These are phyloP conservation scores for Cepphus grylle DNA, from an alignment of 2,113 vertebrate genomes.

Conservation along the genomic window DNA sequence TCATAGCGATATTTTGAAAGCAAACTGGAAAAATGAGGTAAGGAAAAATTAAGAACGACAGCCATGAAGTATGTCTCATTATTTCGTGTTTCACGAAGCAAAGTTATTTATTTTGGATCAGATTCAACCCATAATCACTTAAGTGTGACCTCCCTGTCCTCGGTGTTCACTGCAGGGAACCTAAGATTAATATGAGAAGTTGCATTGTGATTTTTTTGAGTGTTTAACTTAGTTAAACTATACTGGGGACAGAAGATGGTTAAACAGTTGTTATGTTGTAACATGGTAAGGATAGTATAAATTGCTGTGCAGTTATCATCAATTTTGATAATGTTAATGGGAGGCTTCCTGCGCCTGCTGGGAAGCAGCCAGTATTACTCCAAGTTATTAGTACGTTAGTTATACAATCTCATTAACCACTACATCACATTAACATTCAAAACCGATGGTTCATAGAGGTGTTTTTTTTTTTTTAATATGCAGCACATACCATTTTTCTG, in stretches of 20 bases:
- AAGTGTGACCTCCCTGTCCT: not conserved
- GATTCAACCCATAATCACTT: not conserved
- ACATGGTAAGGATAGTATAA: not conserved
- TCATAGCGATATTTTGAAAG: not conserved
- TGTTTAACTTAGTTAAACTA: not conserved
- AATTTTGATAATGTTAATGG: conserved; percentile 26
- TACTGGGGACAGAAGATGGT: not conserved
- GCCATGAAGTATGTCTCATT: not conserved
- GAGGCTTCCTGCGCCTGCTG: conserved; percentile 13
- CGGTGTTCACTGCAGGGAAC: not conserved
- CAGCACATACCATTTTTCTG: not conserved
- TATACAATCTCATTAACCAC: conserved; percentile 36
- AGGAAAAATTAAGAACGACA: not conserved
- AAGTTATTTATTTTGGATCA: conserved; percentile 25
- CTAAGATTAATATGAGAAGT: not conserved
- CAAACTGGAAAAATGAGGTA: not conserved
- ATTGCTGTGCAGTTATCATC: conserved; percentile 1
- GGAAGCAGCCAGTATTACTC: conserved; percentile 16
- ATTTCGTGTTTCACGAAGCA: not conserved
- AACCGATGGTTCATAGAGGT: not conserved
- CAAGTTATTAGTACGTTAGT: conserved; percentile 15
- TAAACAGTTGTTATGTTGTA: not conserved
- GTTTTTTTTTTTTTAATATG: not conserved
- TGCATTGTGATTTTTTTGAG: not conserved
- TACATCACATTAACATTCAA: conserved; percentile 12